phyloP scores from a whole-genome alignment of 1,140 invertebrate genomes.

The Panagrolaimus sp. region DNA sequence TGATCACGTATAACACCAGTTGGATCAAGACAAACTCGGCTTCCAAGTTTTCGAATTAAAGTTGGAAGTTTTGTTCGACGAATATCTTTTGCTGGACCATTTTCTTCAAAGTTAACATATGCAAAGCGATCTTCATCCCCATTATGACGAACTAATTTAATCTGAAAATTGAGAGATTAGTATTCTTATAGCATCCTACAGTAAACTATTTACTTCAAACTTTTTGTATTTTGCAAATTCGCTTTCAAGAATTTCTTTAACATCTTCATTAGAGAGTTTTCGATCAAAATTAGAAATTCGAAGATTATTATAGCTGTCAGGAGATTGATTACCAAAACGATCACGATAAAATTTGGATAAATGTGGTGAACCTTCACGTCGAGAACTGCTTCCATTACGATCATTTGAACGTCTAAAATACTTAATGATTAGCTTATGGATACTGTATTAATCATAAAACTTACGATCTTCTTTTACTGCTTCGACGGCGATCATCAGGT shows the following conservation, averaged over 20 bases:
- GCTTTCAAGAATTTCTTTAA: constrained; percentile 34
- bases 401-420: not conserved
- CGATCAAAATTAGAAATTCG: constrained; percentile 40
- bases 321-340: constrained; percentile 47
- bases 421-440: not conserved
- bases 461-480: not conserved
- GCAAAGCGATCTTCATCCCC: constrained; percentile 47
- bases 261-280: constrained; percentile 42
- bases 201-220: constrained; percentile 51
- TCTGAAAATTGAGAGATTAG: constrained; percentile 35
- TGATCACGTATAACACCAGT: constrained; percentile 50
- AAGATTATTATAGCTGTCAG: constrained; percentile 49
- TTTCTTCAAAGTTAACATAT: constrained; percentile 45
- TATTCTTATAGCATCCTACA: too few relatives aligned
- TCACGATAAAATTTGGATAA: constrained; percentile 46
- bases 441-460: not conserved
- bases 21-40: constrained; percentile 37
- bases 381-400: not conserved
- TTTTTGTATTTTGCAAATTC: constrained; percentile 43
- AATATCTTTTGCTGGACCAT: constrained; percentile 43
- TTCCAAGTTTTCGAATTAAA: constrained; percentile 37
- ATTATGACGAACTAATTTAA: constrained; percentile 52
- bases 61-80: constrained; percentile 33
- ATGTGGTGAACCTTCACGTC: constrained; percentile 14
- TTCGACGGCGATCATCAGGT: not conserved